phyloP scores from a whole-genome alignment of 23 tunicate genomes.

The Diplosoma virens region DNA sequence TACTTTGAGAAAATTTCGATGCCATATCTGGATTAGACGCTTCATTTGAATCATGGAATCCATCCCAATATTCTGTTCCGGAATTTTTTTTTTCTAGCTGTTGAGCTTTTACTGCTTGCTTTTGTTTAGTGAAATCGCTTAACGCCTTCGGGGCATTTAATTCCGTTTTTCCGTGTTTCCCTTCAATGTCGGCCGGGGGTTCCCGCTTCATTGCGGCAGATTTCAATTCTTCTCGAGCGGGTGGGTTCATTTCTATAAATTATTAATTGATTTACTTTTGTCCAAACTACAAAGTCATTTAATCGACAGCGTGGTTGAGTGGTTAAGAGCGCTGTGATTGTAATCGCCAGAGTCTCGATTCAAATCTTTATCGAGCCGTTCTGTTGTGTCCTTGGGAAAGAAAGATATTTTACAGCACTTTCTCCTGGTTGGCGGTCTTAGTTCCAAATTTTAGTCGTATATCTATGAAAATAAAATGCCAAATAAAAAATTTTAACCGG shows the following conservation, averaged over 20 bases:
- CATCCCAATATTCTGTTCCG: too few relatives aligned
- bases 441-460: too few relatives aligned
- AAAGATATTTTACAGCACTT: too few relatives aligned
- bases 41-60: too few relatives aligned
- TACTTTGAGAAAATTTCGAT: conserved; percentile 25
- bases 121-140: conserved; percentile 13
- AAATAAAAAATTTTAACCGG: too few relatives aligned
- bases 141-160: conserved; percentile 6
- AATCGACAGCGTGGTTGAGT: too few relatives aligned
- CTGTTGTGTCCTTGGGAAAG: too few relatives aligned
- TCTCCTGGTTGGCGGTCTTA: too few relatives aligned
- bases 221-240: neutral
- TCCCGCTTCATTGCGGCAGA: neutral
- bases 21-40: conserved; percentile 44
- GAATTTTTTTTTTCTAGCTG: neutral
- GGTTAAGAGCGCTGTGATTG: too few relatives aligned
- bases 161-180: neutral
- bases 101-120: conserved; percentile 6
- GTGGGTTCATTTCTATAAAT: neutral
- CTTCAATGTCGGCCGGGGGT: neutral
- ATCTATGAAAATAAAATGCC: too few relatives aligned
- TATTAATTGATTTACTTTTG: neutral
- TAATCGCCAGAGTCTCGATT: too few relatives aligned
- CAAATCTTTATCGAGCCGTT: too few relatives aligned
- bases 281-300: neutral